Conservation (phyloP, 2,888 invertebrate genomes). For the Phalangium opilio region DNA sequence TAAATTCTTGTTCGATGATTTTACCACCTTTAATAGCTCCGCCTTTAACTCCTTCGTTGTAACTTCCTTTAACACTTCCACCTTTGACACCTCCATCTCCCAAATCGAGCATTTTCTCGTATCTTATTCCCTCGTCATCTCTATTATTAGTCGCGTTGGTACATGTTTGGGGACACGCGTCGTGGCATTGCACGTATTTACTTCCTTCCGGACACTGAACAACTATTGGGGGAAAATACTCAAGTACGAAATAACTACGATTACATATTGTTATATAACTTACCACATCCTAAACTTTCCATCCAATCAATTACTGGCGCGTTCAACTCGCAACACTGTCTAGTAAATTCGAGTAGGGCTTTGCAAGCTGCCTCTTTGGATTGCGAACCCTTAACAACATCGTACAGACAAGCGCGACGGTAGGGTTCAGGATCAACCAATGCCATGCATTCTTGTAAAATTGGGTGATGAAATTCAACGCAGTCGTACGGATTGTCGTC, state of each 20-base stretch:
- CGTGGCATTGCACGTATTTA: constrained; percentile 39
- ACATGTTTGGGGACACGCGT: constrained; percentile 49
- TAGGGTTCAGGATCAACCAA: constrained; percentile 52
- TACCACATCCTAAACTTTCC: constrained; percentile 42
- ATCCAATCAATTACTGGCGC: constrained; percentile 58
- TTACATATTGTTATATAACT: constrained; percentile 3
- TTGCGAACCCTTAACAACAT: constrained; percentile 38
- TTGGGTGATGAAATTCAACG: too few relatives aligned
- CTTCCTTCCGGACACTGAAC: constrained; percentile 37
- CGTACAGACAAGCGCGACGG: constrained; percentile 51
- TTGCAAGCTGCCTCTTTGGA: constrained; percentile 40
- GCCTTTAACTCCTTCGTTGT: too few relatives aligned
- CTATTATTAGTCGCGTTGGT: background rate
- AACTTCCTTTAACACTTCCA: too few relatives aligned
- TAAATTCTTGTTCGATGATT: background rate
- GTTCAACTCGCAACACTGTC: constrained; percentile 50
- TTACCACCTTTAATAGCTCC: background rate
- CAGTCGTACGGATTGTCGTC: too few relatives aligned
- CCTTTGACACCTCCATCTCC: too few relatives aligned
- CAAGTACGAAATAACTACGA: too few relatives aligned
- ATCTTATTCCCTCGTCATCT: constrained; percentile 32
- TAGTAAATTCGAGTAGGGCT: constrained; percentile 52
- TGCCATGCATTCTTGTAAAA: constrained; percentile 34
- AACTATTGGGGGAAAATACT: constrained; percentile 5
- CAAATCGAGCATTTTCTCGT: background rate